phyloP scores from a whole-genome alignment of 2,888 invertebrate genomes.

The Aphodius sticticus region DNA sequence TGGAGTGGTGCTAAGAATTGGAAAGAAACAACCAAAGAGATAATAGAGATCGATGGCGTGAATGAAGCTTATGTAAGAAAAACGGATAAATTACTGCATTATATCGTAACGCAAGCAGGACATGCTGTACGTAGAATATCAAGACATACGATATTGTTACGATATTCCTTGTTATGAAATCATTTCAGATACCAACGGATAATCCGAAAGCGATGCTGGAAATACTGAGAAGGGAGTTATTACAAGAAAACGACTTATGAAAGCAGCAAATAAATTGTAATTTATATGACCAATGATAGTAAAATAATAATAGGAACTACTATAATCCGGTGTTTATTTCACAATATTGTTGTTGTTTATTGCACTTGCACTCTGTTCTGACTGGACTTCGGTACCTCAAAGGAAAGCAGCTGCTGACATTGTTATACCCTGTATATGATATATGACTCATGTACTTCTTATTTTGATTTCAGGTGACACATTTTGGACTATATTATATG shows the following conservation, averaged over 20 bases:
- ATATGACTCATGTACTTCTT: too few species aligned
- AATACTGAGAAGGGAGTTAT: constrained; percentile 46
- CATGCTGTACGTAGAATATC: constrained; percentile 72
- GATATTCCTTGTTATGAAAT: background rate
- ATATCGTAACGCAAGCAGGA: constrained; percentile 81
- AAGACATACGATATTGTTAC: background rate
- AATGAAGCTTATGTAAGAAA: constrained; percentile 79
- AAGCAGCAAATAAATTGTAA: too few species aligned
- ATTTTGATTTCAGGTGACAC: too few species aligned
- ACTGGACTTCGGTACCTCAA: too few species aligned
- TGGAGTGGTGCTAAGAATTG: constrained; percentile 72
- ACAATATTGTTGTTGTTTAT: too few species aligned
- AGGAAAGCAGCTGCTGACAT: too few species aligned
- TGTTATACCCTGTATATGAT: too few species aligned
- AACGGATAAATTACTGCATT: constrained; percentile 74
- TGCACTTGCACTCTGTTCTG: too few species aligned
- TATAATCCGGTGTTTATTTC: too few species aligned
- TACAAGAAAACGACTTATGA: constrained; percentile 35
- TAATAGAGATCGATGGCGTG: constrained; percentile 68
- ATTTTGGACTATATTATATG: too few species aligned
- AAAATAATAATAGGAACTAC: too few species aligned
- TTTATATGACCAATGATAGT: too few species aligned
- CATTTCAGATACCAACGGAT: constrained; percentile 48
- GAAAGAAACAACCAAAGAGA: constrained; percentile 70
- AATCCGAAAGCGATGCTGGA: constrained; percentile 47